phyloP scores from a whole-genome alignment of 53 echinoderm and acorn worm genomes.

The Arbacia lixula region DNA sequence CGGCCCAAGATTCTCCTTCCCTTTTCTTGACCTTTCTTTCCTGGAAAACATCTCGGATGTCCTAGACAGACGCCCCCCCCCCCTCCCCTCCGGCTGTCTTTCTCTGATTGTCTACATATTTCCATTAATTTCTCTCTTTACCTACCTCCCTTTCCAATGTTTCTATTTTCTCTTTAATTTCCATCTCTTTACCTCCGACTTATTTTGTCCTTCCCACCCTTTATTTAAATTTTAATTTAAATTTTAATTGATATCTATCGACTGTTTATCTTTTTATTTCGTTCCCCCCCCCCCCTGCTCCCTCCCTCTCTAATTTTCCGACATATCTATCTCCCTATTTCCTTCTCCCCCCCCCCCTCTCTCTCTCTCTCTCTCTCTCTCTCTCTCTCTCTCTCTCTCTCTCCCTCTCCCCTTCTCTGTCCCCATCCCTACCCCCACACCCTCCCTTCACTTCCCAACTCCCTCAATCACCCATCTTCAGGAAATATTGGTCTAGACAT shows the following conservation, averaged over 20 bases:
- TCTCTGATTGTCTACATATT: no score
- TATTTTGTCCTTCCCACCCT: background rate
- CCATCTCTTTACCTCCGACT: background rate
- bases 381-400: background rate
- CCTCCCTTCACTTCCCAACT: background rate
- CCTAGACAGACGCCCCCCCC: no score
- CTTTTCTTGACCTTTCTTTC: no score
- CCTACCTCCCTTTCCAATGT: no score
- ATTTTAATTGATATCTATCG: conserved; percentile 1
- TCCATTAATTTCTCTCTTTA: no score
- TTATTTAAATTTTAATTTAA: no score
- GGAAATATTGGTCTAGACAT: conserved; percentile 38
- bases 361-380: background rate
- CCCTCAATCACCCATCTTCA: conserved; percentile 16
- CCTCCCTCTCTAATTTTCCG: background rate
- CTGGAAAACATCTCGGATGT: no score
- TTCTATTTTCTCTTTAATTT: conserved; percentile 1
- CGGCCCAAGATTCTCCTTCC: no score
- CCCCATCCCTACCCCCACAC: background rate
- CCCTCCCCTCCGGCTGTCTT: no score
- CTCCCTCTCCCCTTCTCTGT: no score
- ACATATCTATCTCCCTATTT: background rate
- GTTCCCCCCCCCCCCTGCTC: background rate
- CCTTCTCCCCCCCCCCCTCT: background rate
- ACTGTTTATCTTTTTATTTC: background rate